Percentiles rank a stretch among this genome's conserved stretches.
Conservation (phyloP, 2,888 invertebrate species). For the Pemphredon lugubris region DNA sequence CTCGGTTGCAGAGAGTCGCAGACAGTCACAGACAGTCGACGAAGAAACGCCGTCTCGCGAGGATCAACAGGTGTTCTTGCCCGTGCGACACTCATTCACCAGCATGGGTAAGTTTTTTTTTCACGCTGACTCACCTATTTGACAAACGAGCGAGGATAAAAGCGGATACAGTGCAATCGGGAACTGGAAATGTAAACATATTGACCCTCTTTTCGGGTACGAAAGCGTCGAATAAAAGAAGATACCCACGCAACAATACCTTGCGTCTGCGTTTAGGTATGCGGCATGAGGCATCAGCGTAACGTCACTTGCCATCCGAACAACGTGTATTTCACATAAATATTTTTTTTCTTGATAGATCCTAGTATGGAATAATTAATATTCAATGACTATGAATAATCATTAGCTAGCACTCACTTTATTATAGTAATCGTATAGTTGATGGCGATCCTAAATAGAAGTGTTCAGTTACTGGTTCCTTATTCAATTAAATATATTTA, state of each 20-base stretch:
- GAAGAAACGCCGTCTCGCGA: slow-evolving; percentile 62
- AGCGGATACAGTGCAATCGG: background rate
- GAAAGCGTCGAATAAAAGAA: slow-evolving; percentile 12
- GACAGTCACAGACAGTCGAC: too few species aligned
- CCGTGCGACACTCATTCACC: slow-evolving; percentile 27
- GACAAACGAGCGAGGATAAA: background rate
- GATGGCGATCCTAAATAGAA: too few species aligned
- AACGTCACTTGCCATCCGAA: slow-evolving; percentile 1
- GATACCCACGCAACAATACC: slow-evolving; percentile 27
- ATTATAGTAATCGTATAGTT: too few species aligned
- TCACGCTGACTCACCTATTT: background rate
- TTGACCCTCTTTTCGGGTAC: background rate
- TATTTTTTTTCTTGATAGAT: too few species aligned
- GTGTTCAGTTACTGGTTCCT: too few species aligned
- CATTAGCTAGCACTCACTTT: too few species aligned
- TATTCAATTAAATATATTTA: too few species aligned
- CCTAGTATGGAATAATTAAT: background rate
- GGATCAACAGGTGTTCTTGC: slow-evolving; percentile 53
- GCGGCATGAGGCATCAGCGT: slow-evolving; percentile 31
- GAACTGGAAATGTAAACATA: background rate
- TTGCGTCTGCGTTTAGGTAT: slow-evolving; percentile 55
- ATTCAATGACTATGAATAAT: background rate
- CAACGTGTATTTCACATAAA: background rate
- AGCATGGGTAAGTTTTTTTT: slow-evolving; percentile 62
- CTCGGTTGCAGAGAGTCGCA: too few species aligned